These are phyloP conservation scores for Drosophila biarmipes DNA, from an alignment of 1,140 invertebrate genomes.

Conservation along the genomic window DNA sequence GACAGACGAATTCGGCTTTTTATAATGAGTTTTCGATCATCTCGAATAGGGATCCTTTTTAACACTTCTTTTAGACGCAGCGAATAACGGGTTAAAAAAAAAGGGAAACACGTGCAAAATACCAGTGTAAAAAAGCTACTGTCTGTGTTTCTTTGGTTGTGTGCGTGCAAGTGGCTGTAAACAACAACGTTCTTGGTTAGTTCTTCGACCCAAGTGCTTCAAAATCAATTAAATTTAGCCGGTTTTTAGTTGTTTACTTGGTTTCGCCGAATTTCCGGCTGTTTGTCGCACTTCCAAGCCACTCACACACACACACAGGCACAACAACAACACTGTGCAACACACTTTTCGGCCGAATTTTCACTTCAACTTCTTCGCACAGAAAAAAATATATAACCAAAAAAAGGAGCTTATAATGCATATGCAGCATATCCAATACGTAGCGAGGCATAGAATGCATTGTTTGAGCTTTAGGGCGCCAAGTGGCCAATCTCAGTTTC, in stretches of 20 bases:
- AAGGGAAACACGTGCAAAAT: slow-evolving; percentile 55
- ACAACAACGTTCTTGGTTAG: slow-evolving; percentile 19
- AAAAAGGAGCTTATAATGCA: slow-evolving; percentile 4
- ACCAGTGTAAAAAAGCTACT: slow-evolving; percentile 14
- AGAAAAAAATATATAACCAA: slow-evolving; percentile 36
- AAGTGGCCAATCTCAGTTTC: neutral
- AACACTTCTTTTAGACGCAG: neutral
- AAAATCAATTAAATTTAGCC: slow-evolving; percentile 5
- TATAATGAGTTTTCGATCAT: neutral
- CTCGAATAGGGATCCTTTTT: neutral
- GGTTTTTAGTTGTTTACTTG: neutral
- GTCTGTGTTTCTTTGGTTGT: slow-evolving; percentile 1
- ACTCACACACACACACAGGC: slow-evolving; percentile 20
- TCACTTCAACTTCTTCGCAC: slow-evolving; percentile 6
- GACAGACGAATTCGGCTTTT: neutral
- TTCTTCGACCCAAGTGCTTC: neutral
- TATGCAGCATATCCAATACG: neutral
- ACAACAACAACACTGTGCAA: slow-evolving; percentile 28
- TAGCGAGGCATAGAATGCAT: neutral
- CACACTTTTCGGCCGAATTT: slow-evolving; percentile 9
- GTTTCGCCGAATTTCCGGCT: neutral
- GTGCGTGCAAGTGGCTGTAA: slow-evolving; percentile 25
- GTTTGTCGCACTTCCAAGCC: slow-evolving; percentile 3
- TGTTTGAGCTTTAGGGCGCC: slow-evolving; percentile 25
- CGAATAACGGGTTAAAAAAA: slow-evolving; percentile 1